phyloP scores from a whole-genome alignment of 2,888 invertebrate species.

The Sclerodermus sp. region DNA sequence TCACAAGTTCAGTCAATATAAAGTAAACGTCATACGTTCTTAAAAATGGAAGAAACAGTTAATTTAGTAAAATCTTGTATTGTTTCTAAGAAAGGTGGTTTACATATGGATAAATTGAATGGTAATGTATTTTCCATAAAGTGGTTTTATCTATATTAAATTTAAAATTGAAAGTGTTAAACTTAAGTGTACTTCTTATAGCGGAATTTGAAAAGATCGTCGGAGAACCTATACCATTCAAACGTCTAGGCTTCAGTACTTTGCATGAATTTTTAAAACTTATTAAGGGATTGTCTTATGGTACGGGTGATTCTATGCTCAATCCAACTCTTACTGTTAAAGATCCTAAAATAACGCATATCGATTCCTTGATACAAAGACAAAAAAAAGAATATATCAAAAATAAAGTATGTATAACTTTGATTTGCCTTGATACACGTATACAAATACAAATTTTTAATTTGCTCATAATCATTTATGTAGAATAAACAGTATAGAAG shows the following conservation, averaged over 20 bases:
- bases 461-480: not conserved
- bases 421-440: not conserved
- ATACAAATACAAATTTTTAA: too few species aligned
- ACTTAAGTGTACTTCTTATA: not conserved
- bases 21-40: too few species aligned
- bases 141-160: too few species aligned
- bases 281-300: conserved; percentile 14
- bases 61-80: conserved; percentile 14
- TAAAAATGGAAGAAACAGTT: conserved; percentile 14
- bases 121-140: conserved; percentile 20
- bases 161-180: not conserved
- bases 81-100: conserved; percentile 24
- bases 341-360: conserved; percentile 25
- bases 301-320: conserved; percentile 4
- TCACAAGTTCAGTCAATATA: too few species aligned
- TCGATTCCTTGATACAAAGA: conserved; percentile 19
- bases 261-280: conserved; percentile 17
- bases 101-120: conserved; percentile 19
- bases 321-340: conserved; percentile 14
- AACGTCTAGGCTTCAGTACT: conserved; percentile 20
- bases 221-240: conserved; percentile 27
- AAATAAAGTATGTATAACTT: conserved; percentile 8
- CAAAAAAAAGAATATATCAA: conserved; percentile 21
- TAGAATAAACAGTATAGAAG: conserved; percentile 12
- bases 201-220: conserved; percentile 14